These are phyloP conservation scores for Onychorhynchus coronatus DNA, from an alignment of 2,113 vertebrate species.

Conservation along the genomic window DNA sequence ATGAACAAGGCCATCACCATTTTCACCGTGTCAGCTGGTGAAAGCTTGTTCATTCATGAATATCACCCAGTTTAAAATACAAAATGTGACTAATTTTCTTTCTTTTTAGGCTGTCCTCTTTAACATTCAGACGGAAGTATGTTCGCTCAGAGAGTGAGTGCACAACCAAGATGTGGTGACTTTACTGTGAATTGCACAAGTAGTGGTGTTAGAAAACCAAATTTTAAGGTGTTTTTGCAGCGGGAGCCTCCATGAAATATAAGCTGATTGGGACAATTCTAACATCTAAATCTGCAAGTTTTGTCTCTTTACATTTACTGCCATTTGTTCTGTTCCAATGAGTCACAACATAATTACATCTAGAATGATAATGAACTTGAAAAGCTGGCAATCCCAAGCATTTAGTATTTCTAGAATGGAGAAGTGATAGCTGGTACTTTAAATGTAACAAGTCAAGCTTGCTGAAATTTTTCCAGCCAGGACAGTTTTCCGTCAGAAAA, in stretches of 20 bases:
- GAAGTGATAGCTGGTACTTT: background rate
- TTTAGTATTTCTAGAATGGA: background rate
- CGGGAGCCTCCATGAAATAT: background rate
- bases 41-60: background rate
- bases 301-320: background rate
- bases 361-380: background rate
- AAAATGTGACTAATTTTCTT: background rate
- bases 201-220: background rate
- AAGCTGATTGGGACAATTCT: background rate
- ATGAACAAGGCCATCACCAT: background rate
- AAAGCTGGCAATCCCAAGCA: background rate
- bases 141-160: background rate
- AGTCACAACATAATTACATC: background rate
- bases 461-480: background rate
- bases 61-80: background rate
- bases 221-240: background rate
- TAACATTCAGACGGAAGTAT: background rate
- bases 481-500: constrained; percentile 16
- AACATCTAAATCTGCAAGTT: background rate
- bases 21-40: background rate
- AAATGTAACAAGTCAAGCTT: background rate
- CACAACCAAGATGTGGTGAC: background rate
- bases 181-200: background rate
- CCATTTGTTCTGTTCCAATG: background rate
- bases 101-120: background rate